These are phyloP conservation scores for Dasysyrphus tricinctus DNA, from an alignment of 2,888 invertebrate genomes.

Conservation along the genomic window DNA sequence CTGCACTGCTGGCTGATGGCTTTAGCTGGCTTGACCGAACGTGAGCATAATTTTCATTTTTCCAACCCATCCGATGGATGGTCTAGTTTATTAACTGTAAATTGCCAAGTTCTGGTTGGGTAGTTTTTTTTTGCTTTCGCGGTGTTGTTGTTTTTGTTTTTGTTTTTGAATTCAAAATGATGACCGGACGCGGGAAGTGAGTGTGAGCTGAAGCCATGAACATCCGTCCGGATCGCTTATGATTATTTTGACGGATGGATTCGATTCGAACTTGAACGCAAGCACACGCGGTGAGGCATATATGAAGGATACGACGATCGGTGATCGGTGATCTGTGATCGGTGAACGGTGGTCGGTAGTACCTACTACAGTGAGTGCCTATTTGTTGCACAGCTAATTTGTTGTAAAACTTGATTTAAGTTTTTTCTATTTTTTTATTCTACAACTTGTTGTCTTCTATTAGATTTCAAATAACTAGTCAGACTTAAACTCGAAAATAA, in stretches of 20 bases:
- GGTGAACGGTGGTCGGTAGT: background rate
- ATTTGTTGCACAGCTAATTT: slow-evolving; percentile 72
- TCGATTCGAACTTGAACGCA: slow-evolving; percentile 45
- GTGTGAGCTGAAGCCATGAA: slow-evolving; percentile 31
- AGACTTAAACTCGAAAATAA: slow-evolving; percentile 31
- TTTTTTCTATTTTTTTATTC: slow-evolving; percentile 5
- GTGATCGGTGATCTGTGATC: background rate
- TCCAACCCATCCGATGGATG: slow-evolving; percentile 36
- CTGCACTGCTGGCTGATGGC: slow-evolving; percentile 13
- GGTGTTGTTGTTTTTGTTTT: slow-evolving; percentile 2
- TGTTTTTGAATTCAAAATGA: slow-evolving; percentile 1
- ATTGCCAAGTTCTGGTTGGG: slow-evolving; percentile 58
- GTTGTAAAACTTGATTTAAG: slow-evolving; percentile 62
- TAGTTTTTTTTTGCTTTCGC: slow-evolving; percentile 45
- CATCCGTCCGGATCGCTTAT: slow-evolving; percentile 57
- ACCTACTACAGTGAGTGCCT: slow-evolving; percentile 36
- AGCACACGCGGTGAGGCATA: slow-evolving; percentile 37
- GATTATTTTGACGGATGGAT: slow-evolving; percentile 67
- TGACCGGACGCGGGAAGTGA: slow-evolving; percentile 23
- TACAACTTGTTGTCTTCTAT: slow-evolving; percentile 20
- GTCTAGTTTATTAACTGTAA: slow-evolving; percentile 75
- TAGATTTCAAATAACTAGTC: slow-evolving; percentile 57
- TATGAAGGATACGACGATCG: background rate
- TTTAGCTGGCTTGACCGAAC: slow-evolving; percentile 17
- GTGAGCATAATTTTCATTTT: slow-evolving; percentile 63